phyloP scores from a whole-genome alignment of 1,140 invertebrate species.

The Lordiphosa collinella region DNA sequence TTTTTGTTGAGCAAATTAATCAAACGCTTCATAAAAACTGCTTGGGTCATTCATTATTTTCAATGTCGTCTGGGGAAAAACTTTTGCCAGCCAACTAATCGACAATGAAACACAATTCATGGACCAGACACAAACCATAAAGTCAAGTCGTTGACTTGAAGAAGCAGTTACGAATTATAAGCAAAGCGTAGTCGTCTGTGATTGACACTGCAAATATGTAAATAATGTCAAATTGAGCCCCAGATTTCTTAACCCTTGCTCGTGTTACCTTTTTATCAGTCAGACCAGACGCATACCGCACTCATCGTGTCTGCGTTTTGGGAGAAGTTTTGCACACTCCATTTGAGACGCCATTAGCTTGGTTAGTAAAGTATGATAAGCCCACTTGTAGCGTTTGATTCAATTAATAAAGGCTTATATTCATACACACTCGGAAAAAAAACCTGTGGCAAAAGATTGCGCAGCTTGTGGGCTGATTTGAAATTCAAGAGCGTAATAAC shows the following conservation, averaged over 20 bases:
- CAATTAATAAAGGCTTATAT: slow-evolving; percentile 33
- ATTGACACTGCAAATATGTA: neutral
- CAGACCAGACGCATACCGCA: slow-evolving; percentile 1
- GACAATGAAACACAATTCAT: slow-evolving; percentile 23
- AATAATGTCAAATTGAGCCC: too few relatives aligned
- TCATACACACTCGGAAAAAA: slow-evolving; percentile 3
- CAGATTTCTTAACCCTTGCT: neutral
- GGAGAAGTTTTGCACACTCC: slow-evolving; percentile 36
- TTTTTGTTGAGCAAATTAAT: slow-evolving; percentile 54
- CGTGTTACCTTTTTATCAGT: neutral
- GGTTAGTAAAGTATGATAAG: slow-evolving; percentile 18
- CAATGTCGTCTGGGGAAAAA: slow-evolving; percentile 22
- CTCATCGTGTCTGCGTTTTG: too few relatives aligned
- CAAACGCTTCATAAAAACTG: slow-evolving; percentile 41
- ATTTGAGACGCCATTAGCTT: slow-evolving; percentile 16
- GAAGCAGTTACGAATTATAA: too few relatives aligned
- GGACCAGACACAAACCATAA: slow-evolving; percentile 5
- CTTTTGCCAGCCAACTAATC: slow-evolving; percentile 29
- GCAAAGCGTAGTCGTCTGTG: neutral
- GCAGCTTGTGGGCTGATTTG: slow-evolving; percentile 28
- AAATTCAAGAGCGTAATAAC: slow-evolving; percentile 24
- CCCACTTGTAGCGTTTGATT: slow-evolving; percentile 22
- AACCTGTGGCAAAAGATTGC: slow-evolving; percentile 14
- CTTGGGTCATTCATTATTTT: slow-evolving; percentile 53
- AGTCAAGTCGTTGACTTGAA: slow-evolving; percentile 12